Evolutionary conservation across 2,888 invertebrate genomes (phyloP).

Genomic region (Netelia fuscicornis): DNA sequence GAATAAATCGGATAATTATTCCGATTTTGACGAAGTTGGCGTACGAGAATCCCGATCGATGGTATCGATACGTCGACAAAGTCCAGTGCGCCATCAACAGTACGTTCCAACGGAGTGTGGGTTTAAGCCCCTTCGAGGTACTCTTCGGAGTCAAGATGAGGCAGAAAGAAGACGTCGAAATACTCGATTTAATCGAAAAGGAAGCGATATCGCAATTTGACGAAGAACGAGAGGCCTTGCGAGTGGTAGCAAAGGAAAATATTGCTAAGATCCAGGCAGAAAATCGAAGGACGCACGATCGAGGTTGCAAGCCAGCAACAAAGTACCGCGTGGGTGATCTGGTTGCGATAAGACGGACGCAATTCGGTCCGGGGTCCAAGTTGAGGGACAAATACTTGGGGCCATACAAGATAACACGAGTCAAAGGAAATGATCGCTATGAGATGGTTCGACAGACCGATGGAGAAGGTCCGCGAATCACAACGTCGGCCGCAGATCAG

Average conservation of each 20-base stretch:
- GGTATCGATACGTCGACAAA: conserved; percentile 28
- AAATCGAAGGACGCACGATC: conserved; percentile 5
- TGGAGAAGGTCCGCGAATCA: no score
- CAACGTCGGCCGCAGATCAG: no score
- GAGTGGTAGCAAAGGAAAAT: neutral
- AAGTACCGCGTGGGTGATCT: neutral
- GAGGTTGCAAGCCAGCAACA: neutral
- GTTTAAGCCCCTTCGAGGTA: conserved; percentile 24
- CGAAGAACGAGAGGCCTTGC: neutral
- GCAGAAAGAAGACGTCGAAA: conserved; percentile 63
- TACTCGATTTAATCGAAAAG: neutral
- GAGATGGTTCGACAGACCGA: conserved; percentile 11
- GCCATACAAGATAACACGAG: conserved; percentile 61
- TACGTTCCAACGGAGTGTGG: conserved; percentile 8
- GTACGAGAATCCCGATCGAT: conserved; percentile 18
- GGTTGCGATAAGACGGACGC: conserved; percentile 66
- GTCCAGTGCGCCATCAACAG: conserved; percentile 26
- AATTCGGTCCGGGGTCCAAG: conserved; percentile 68
- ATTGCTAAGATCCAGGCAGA: conserved; percentile 42
- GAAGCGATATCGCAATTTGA: neutral
- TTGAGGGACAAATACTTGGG: conserved; percentile 66
- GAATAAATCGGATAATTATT: conserved; percentile 36
- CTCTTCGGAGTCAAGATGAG: conserved; percentile 29
- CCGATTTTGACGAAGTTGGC: conserved; percentile 64
- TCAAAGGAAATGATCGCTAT: conserved; percentile 65